Evolutionary conservation across 2,113 vertebrate species (phyloP).

Genomic region (Myrmophylax atrothorax): DNA sequence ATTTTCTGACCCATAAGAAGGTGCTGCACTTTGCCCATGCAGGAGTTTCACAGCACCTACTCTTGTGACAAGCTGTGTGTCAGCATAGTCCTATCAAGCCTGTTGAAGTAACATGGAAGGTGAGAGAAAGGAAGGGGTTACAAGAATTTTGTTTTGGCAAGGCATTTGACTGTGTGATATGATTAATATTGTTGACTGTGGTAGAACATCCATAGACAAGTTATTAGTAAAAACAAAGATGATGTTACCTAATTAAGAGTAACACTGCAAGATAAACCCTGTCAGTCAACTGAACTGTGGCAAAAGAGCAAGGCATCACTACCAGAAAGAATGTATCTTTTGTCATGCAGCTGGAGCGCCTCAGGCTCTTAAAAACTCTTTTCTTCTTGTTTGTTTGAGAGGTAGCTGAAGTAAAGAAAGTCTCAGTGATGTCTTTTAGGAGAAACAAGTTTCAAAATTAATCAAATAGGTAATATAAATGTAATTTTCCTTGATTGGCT

Average conservation of each 20-base stretch:
- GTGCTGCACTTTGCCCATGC: not conserved
- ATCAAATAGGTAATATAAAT: not conserved
- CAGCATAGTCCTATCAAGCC: not conserved
- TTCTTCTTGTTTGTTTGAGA: not conserved
- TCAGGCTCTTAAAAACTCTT: not conserved
- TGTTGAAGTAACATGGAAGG: not conserved
- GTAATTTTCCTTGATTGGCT: not conserved
- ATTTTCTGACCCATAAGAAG: not conserved
- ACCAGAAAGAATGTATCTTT: not conserved
- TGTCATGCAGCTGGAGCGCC: not conserved
- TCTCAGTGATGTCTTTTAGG: not conserved
- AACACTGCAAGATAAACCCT: not conserved
- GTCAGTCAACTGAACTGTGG: not conserved
- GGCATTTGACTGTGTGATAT: not conserved
- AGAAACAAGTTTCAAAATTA: not conserved
- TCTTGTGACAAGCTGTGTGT: not conserved
- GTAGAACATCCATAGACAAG: not conserved
- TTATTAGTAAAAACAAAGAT: not conserved
- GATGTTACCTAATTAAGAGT: not conserved
- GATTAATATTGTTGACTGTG: not conserved
- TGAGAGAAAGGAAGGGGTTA: not conserved
- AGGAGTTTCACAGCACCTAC: not conserved
- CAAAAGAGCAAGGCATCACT: not conserved
- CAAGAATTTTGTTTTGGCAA: not conserved
- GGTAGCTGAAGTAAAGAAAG: not conserved